Percentiles rank a stretch among this genome's conserved stretches.
These are phyloP conservation scores for Riptortus pedestris DNA, from an alignment of 1,140 invertebrate genomes.

Conservation along the genomic window DNA sequence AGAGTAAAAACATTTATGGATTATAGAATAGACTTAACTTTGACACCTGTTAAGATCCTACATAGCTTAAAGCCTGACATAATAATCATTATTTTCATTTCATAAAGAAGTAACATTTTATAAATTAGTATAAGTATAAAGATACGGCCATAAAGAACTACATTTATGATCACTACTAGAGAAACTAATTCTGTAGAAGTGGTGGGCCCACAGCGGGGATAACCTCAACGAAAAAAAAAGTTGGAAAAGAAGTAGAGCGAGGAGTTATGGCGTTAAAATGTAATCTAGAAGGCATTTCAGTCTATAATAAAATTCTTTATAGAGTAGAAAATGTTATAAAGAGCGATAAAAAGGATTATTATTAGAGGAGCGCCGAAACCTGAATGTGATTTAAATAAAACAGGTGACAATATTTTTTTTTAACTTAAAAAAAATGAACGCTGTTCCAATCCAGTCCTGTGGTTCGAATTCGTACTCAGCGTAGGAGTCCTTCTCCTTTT, in stretches of 20 bases:
- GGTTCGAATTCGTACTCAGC: background rate
- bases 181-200: background rate
- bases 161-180: background rate
- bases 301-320: conserved; percentile 16
- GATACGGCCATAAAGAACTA: background rate
- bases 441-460: background rate
- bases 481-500: conserved; percentile 6
- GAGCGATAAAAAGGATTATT: conserved; percentile 14
- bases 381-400: conserved; percentile 13
- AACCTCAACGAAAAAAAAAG: background rate
- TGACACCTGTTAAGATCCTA: no score
- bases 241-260: background rate
- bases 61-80: no score
- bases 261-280: conserved; percentile 15
- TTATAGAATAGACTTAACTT: no score
- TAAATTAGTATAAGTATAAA: background rate
- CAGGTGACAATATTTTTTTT: conserved; percentile 13
- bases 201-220: background rate
- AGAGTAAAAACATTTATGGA: no score
- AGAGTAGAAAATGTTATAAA: conserved; percentile 16
- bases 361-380: conserved; percentile 1
- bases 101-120: background rate
- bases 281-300: conserved; percentile 15
- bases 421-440: background rate
- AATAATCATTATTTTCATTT: no score